phyloP scores from a whole-genome alignment of 2,113 vertebrate species.

The Leuciscus idus region DNA sequence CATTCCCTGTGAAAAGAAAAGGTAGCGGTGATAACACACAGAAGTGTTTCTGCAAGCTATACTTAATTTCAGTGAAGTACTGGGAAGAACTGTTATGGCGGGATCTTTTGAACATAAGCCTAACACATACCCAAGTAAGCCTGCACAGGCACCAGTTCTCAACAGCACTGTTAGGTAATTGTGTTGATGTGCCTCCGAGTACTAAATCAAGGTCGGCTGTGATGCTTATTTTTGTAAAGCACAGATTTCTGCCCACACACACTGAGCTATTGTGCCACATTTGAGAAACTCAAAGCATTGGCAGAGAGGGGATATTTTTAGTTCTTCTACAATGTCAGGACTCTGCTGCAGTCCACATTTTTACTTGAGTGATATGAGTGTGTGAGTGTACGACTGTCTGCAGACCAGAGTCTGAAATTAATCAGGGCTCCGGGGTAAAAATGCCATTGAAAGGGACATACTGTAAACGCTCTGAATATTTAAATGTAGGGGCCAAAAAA shows the following conservation, averaged over 20 bases:
- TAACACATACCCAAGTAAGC: conserved; percentile 43
- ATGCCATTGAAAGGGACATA: background rate
- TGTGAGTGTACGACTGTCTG: conserved; percentile 14
- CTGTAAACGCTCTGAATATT: background rate
- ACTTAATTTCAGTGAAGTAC: conserved; percentile 31
- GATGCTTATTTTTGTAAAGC: conserved; percentile 51
- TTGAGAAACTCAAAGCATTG: conserved; percentile 17
- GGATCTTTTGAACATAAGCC: conserved; percentile 30
- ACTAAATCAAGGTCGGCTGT: conserved; percentile 55
- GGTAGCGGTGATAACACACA: background rate
- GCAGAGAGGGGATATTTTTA: conserved; percentile 54
- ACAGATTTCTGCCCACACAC: conserved; percentile 18
- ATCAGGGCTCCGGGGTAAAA: background rate
- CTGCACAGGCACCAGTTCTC: conserved; percentile 43
- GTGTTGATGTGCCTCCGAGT: conserved; percentile 36
- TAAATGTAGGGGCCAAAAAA: background rate
- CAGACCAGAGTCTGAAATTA: conserved; percentile 29
- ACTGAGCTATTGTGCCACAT: conserved; percentile 16
- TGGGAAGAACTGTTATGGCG: background rate
- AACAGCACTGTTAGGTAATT: conserved; percentile 42
- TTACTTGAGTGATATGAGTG: conserved; percentile 34
- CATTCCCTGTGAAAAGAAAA: conserved; percentile 27
- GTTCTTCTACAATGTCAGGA: conserved; percentile 43
- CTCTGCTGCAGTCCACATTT: conserved; percentile 37
- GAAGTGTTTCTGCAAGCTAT: conserved; percentile 22